phyloP scores from a whole-genome alignment of 2,113 vertebrate species.

The Myxocyprinus asiaticus region DNA sequence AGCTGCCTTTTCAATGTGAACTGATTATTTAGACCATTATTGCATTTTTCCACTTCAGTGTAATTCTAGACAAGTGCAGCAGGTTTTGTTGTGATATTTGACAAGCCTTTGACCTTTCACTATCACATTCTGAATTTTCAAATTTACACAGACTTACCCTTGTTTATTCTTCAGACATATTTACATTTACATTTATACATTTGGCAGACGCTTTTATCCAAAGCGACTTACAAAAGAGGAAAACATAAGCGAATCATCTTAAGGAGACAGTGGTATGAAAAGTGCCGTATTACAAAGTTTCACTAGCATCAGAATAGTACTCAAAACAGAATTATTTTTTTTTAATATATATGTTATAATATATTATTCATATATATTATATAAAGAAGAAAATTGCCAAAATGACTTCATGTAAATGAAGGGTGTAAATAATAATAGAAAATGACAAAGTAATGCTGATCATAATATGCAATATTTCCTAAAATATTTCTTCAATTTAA shows the following conservation, averaged over 20 bases:
- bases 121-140: not conserved
- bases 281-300: too few relatives aligned
- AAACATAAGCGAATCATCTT: too few relatives aligned
- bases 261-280: too few relatives aligned
- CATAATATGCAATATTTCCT: not conserved
- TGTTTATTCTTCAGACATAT: slow-evolving; percentile 19
- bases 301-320: too few relatives aligned
- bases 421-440: not conserved
- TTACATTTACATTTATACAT: too few relatives aligned
- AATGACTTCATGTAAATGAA: not conserved
- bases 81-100: slow-evolving; percentile 16
- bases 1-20: slow-evolving; percentile 13
- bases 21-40: slow-evolving; percentile 44
- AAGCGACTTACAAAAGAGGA: too few relatives aligned
- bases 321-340: too few relatives aligned
- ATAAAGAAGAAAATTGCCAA: not conserved
- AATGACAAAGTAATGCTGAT: not conserved
- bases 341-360: too few relatives aligned
- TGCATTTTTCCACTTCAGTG: slow-evolving; percentile 41
- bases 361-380: slow-evolving; percentile 14
- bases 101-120: slow-evolving; percentile 32
- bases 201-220: too few relatives aligned
- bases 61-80: slow-evolving; percentile 32
- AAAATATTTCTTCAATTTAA: not conserved
- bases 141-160: not conserved